A percentile compares a stretch with the other conserved stretches of the same genome.
These are phyloP conservation scores for Rhynchonycteris naso DNA, from an alignment of 2,797 vertebrate genomes.

Conservation along the genomic window DNA sequence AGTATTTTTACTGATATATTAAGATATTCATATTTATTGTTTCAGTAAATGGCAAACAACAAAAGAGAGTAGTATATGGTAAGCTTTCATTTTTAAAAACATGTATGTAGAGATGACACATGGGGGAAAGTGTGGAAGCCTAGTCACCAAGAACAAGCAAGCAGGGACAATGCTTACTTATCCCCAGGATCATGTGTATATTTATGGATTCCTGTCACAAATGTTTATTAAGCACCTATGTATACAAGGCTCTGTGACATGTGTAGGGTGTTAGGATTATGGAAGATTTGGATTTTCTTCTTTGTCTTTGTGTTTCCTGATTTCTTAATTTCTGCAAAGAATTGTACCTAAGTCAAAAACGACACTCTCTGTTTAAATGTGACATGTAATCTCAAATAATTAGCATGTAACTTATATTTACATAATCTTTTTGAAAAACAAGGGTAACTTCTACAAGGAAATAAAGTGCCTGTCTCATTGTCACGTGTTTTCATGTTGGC, in stretches of 20 bases:
- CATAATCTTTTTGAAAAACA: background rate
- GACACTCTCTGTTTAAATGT: background rate
- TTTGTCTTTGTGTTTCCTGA: constrained; percentile 21
- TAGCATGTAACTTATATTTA: background rate
- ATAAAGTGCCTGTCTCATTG: background rate
- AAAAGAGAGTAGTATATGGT: background rate
- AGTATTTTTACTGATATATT: background rate
- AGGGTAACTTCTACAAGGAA: constrained; percentile 3
- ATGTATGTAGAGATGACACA: background rate
- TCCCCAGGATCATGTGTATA: background rate
- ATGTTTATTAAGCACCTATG: background rate
- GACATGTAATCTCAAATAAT: background rate
- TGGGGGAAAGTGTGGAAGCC: background rate
- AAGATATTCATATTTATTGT: background rate
- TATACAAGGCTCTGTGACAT: background rate
- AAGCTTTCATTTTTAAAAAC: background rate
- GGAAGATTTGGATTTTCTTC: background rate
- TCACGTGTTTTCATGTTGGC: background rate
- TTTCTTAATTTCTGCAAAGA: background rate
- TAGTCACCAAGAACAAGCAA: background rate
- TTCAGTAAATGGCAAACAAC: background rate
- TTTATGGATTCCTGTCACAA: background rate
- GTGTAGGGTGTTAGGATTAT: background rate
- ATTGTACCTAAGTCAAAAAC: constrained; percentile 20
- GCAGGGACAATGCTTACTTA: background rate